Base-by-base conservation (phyloP, 2,888 invertebrate genomes). In the Synergus umbraculus region DNA sequence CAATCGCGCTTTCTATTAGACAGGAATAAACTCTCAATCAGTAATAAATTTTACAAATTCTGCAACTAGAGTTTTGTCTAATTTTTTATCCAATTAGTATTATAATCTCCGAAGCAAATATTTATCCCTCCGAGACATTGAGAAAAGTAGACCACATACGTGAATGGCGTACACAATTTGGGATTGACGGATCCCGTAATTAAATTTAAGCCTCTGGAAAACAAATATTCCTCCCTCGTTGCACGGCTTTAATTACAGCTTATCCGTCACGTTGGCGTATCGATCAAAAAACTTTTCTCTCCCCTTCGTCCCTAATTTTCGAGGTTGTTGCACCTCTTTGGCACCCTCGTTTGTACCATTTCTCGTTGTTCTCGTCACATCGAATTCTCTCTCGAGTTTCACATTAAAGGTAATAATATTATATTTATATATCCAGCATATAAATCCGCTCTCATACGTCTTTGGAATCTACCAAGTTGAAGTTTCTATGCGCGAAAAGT, bases 401-500 rank as follows among this genome's bases (percentile, higher is more conserved):
- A 13, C 12, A 67, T 67, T 67, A 44, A 13, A 67, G 79, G 60
- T 22, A 65, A 79, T 81, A 81, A 78, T 80, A 78, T 82, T 82
- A 82, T 81, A 82, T 84, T 83, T 83, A 80, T 83, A 80, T 80
- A 82, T 81, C 65, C 80, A 78, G 78, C 81, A 81, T 82, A 79
- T 82, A 80, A 77, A 77, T 81, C 77, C 67, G 63, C 78, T n/a
- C 44, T 15, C 18, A 44, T 4, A 18, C 43, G 22, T 12, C 22
- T 67, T 7, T 46, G 13, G 8, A 67, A 29, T 67, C 77, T 79
- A 79, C 78, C 82, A 83, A 83, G 85, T 80, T 85, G 81, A 89
- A 90, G 89, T 90, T 91, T 89, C 80, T 64, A 81, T 85, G 83
- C 84, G 82, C 82, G 81, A 84, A 85, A 90, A 90, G 88, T 91